Evolutionary conservation across 2,797 vertebrate genomes (phyloP).

Genomic region (Poeciliopsis presidionis): DNA sequence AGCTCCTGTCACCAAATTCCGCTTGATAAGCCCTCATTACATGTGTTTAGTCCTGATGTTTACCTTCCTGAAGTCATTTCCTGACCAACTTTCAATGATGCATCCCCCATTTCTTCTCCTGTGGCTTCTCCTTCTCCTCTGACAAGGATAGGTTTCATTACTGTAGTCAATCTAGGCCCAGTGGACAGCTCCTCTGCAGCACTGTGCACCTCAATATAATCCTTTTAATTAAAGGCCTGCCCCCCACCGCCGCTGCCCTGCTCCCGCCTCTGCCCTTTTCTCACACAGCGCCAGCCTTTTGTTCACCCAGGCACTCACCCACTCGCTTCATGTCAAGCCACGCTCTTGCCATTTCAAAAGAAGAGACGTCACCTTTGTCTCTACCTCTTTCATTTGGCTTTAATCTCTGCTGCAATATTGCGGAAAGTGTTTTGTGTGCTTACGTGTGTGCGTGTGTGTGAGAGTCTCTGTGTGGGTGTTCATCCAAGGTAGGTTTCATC

Average conservation of each 20-base stretch:
- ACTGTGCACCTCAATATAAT: constrained; percentile 85
- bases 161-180: constrained; percentile 82
- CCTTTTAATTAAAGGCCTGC: constrained; percentile 87
- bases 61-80: constrained; percentile 47
- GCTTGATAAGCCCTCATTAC: constrained; percentile 55
- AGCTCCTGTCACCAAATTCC: constrained; percentile 41
- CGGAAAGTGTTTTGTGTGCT: constrained; percentile 59
- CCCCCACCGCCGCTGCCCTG: constrained; percentile 66
- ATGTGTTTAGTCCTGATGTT: constrained; percentile 55
- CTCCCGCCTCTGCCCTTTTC: constrained; percentile 78
- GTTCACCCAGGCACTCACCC: constrained; percentile 81
- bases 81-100: constrained; percentile 27
- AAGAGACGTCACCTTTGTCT: constrained; percentile 84
- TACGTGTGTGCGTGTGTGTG: constrained; percentile 38
- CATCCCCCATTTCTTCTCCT: constrained; percentile 36
- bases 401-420: constrained; percentile 83
- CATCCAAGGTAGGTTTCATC: constrained; percentile 78
- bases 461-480: constrained; percentile 68
- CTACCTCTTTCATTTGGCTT: constrained; percentile 79
- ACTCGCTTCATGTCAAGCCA: constrained; percentile 82
- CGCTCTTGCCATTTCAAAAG: constrained; percentile 83
- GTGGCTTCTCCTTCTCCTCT: constrained; percentile 50
- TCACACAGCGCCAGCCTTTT: constrained; percentile 76
- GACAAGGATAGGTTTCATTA: constrained; percentile 83
- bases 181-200: constrained; percentile 80